A percentile compares a stretch with the other conserved stretches of the same genome.
phyloP scores from a whole-genome alignment of 1,140 invertebrate species.

The Atopsyche davidsoni region DNA sequence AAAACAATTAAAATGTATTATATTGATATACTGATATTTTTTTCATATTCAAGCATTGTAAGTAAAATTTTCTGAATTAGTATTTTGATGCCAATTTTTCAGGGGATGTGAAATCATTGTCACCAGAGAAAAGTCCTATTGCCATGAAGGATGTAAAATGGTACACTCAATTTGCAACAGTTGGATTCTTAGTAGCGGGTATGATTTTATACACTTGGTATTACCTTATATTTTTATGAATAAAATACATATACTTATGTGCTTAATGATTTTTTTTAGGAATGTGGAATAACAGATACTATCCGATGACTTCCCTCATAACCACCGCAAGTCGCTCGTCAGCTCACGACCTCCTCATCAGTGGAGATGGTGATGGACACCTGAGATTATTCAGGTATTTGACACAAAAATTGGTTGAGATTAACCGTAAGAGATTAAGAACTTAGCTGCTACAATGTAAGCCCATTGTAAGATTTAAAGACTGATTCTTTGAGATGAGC shows the following conservation, averaged over 20 bases:
- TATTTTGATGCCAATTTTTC: no score
- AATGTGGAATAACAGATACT: constrained; percentile 85
- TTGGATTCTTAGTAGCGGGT: constrained; percentile 81
- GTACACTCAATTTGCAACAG: constrained; percentile 77
- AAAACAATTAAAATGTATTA: no score
- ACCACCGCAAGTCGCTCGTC: constrained; percentile 75
- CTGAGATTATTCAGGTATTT: constrained; percentile 74
- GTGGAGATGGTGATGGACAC: constrained; percentile 87
- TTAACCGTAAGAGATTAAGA: no score
- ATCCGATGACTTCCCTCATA: constrained; percentile 69
- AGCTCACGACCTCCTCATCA: constrained; percentile 75
- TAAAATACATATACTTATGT: constrained; percentile 9
- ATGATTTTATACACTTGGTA: constrained; percentile 31
- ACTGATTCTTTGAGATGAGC: neutral
- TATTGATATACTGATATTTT: no score
- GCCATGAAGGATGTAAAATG: constrained; percentile 87
- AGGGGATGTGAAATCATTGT: constrained; percentile 82
- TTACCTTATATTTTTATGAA: neutral
- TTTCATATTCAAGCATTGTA: no score
- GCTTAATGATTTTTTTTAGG: constrained; percentile 45
- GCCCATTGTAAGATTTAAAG: neutral
- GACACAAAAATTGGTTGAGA: neutral
- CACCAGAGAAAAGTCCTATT: constrained; percentile 74
- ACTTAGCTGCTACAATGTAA: neutral
- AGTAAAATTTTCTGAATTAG: no score